Evolutionary conservation across 1,140 invertebrate genomes (phyloP), one percentile per base, ranked within the genome.

Genomic region (Propsilocerus akamusi): DNA sequence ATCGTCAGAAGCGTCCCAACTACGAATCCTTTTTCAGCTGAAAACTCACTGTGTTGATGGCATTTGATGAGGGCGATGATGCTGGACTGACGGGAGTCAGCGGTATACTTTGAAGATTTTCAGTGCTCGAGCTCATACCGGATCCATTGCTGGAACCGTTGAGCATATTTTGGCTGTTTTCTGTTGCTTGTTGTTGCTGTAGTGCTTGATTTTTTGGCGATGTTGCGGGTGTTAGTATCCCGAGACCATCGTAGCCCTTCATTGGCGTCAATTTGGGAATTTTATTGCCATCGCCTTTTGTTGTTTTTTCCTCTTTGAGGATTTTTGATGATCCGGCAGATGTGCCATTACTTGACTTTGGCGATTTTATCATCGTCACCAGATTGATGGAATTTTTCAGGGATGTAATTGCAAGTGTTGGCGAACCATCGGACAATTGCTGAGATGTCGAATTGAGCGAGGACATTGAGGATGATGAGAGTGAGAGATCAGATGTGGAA

Each of bases 211-310:
- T 54, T 26, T 64, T 66, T 53, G 72, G 72, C 26, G 71, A 72
- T 4, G 72, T 66, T 26, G 69, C 70, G 20, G 72, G 71, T 3
- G 72, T 73, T 3, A 74, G 54, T 51, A 73, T 67, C 37, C 70
- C 70, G 14, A 73, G 58, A 51, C 55, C 52, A 34, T 57, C 53
- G 7, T 66, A 58, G 17, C 51, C 51, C 11, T 14, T 23, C 25
- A 30, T 25, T 47, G 6, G 10, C 46, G 22, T 25, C 22, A 25
- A 30, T 48, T 34, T 26, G 14, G 23, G 37, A 22, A 51, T 28
- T 14, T 46, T 46, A 46, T 20, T 28, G 37, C 20, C 14, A 25
- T 25, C 25, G n/a, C n/a, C n/a, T n/a, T n/a, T n/a, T n/a, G n/a
- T n/a, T n/a, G n/a, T n/a, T n/a, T n/a, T n/a, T n/a, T n/a, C n/a